Percentiles rank a stretch among this genome's conserved stretches.
Conservation (phyloP, 1,140 invertebrate genomes). For the Trachymyrmex cornetzi region DNA sequence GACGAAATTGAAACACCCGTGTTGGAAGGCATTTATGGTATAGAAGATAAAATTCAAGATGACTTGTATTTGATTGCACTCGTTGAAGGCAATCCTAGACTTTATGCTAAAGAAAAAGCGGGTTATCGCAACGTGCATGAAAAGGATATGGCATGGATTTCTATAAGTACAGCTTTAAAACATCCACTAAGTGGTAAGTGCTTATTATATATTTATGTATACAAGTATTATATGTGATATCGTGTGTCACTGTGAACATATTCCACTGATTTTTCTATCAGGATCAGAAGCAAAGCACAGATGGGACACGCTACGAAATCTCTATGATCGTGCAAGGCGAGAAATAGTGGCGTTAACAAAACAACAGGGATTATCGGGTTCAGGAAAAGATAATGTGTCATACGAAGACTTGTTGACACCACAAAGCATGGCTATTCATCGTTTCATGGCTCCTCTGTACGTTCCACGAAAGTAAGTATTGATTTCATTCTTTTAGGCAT, state of each 20-base stretch:
- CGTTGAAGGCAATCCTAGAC: conserved; percentile 18
- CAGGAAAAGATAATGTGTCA: conserved; percentile 10
- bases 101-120: conserved; percentile 8
- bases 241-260: not conserved
- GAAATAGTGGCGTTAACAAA: not conserved
- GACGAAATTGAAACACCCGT: too few relatives aligned
- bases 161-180: not conserved
- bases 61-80: too few relatives aligned
- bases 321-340: conserved; percentile 13
- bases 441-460: too few relatives aligned
- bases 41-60: too few relatives aligned
- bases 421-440: conserved; percentile 15
- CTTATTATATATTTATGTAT: not conserved
- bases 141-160: conserved; percentile 26
- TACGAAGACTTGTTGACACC: conserved; percentile 1
- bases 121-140: not conserved
- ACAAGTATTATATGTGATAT: not conserved
- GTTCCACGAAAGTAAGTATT: too few relatives aligned
- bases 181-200: conserved; percentile 4
- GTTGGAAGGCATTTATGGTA: too few relatives aligned
- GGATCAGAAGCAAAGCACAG: conserved; percentile 6
- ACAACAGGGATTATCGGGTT: not conserved
- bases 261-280: not conserved
- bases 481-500: too few relatives aligned
- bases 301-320: conserved; percentile 1